Evolutionary conservation across 2,113 vertebrate genomes (phyloP), one percentile per base, ranked within the genome.

Genomic region (Tretioscincus oriximinensis): DNA sequence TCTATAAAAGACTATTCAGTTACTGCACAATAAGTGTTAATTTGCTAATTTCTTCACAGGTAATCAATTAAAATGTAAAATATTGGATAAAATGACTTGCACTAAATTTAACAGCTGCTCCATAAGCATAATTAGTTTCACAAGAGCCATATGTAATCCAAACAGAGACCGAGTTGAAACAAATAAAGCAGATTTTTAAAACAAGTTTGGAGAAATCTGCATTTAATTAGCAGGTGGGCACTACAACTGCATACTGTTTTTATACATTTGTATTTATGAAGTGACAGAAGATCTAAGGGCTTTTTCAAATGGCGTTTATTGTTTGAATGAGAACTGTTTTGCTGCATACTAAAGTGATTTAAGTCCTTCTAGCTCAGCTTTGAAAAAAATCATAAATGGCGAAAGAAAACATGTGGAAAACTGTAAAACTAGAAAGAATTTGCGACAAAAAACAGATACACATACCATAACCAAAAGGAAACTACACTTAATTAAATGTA

Each of bases 221-320:
- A 96, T 98, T 96, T 97, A 98, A 99, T 99, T 98, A 99, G 97
- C 97, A 99, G 97, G 97, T 99, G 98, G 97, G 97, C 96, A 96
- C 96, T 96, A 95, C 96, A 96, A 96, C 94, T 95, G 95, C 94
- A 96, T 95, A 94, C 95, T 94, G 94, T 95, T 95, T 97, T 98
- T 97, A 98, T 98, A 97, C 95, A 95, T 95, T 95, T 96, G 95
- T 99, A 98, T 99, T 99, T 99, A 99, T 99, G 97, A 99, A 97
- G 98, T 99, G 98, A 95, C 95, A 92, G 95, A 95, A 99, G 97
- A 99, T 99, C 98, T 98, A 91, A 99, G 97, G 96, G 95, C 96
- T 96, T 96, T 96, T 96, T 97, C 96, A 97, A 97, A 97, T 96
- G 95, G 95, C 96, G 97, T 97, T 99, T 98, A 99, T 98, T 97